Evolutionary conservation across 2,797 vertebrate genomes (phyloP), one percentile per base, ranked within the genome.

Genomic region (Chelidonichthys spinosus): DNA sequence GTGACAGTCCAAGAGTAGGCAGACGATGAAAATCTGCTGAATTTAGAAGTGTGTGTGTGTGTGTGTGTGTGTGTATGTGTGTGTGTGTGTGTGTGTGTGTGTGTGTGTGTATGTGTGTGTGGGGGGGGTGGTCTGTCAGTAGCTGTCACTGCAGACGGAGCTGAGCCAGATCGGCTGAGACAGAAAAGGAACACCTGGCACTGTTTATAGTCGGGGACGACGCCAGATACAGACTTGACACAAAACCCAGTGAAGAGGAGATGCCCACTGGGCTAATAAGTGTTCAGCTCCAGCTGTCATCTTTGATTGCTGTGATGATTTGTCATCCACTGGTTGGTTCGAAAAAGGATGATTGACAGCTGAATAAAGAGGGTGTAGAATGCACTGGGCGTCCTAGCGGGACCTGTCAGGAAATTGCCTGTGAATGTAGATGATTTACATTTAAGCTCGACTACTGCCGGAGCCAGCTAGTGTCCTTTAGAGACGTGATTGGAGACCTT

Each of bases 131-230:
- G 33, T 32, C 65, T 87, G 89, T 87, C 88, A 78, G 49, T 69
- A 61, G 69, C 72, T 79, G 85, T 86, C 84, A 82, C 6, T 62
- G 79, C 69, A 84, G 67, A 68, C 43, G 1, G 67, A 78, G 76
- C 59, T 62, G 74, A 87, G 63, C 67, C 50, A 50, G 79, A 89
- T 88, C 71, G 81, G 73, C 74, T 55, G 80, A 82, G 82, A 90
- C 81, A 82, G 76, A 89, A 88, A 86, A 84, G 52, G 63, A 83
- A 88, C 92, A 91, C 90, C 89, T 91, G 90, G 84, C 81, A 50
- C 58, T 54, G 84, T 87, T 76, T 84, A 70, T 36, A 61, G 73
- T 44, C 0, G 25, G 68, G 69, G 61, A 88, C 87, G 82, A 80
- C 11, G 66, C 62, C 82, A 69, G 79, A 80, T 15, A 68, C 49